Base-by-base conservation (phyloP, 2,113 vertebrate genomes). In the Coregonus clupeaformis region DNA sequence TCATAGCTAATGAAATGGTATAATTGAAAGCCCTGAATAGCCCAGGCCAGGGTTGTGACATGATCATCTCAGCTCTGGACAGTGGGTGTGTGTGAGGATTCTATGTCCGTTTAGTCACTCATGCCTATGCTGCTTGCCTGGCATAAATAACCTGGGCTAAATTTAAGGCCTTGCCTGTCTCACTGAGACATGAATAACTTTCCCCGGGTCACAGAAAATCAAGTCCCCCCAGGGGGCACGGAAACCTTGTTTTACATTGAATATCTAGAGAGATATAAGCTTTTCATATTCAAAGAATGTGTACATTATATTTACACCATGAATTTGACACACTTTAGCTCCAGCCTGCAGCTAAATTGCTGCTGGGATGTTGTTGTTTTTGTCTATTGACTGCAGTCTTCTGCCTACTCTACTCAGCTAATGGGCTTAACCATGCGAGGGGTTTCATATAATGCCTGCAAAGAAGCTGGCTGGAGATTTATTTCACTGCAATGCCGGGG, bases 61-160 rank as follows among this genome's bases (percentile, higher is more conserved):
- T 79, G 65, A 27, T 20, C 30, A 67, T 25, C 65, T 66, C 70
- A 18, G 68, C 79, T 78, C 74, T 18, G 22, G 36, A 27, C 25
- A 27, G 13, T 64, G 59, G 22, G 55, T 67, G 47, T 65, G 13
- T 67, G 30, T 60, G 5, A 55, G 3, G 18, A 60, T 74, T 78
- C 16, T 20, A n/a, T 67, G 45, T 49, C 14, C 25, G 25, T 81
- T 81, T 67, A 84, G 69, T 90, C 84, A 84, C 70, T 68, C 72
- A 42, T 76, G 75, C 70, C 63, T 45, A 74, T 73, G 71, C 68
- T n/a, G 4, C 16, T 65, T n/a, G 4, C 6, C 63, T 75, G 88
- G 76, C 83, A 77, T 87, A 88, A 90, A 89, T 92, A 91, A 81
- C 80, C 68, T 7, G 20, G 29, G 79, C 86, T 91, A 89, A 88